Evolutionary conservation across 1,140 invertebrate genomes (phyloP), one percentile per base, ranked within the genome.

Genomic region (Papilio aristodemus): DNA sequence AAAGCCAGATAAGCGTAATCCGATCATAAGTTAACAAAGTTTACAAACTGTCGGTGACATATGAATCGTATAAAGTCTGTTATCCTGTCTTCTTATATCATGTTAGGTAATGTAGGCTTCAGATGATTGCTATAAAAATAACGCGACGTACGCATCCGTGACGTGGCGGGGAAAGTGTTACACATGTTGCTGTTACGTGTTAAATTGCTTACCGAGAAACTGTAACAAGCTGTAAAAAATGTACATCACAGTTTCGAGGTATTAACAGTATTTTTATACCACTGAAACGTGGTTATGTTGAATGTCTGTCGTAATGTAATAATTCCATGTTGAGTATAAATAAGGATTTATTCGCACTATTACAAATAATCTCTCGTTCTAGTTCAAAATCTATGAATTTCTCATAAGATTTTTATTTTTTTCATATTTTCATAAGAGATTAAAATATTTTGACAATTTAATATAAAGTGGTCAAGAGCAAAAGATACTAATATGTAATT

Each of bases 141-240:
- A 38, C 32, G 32, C 9, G 27, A 8, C 62, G 19, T 43, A 64
- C 62, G 62, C 62, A 64, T 39, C 36, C 32, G 59, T 62, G 59
- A 64, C 38, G 17, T 19, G 14, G 19, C 37, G 60, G 38, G 10
- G 62, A 64, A 64, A 64, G 62, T 64, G 38, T 64, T 43, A 64
- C 62, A 64, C 6, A 11, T 62, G 57, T 59, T n/a, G n/a, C n/a
- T 25, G 38, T 64, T 43, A 64, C 38, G 62, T 43, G 22, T 64
- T 22, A 43, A 64, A 64, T 64, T 14, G 19, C 62, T 41, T 64
- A 17, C 22, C 13, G 62, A 64, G 62, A 64, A 64, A 19, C 37
- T 22, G 38, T 39, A 32, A 64, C 62, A 63, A 41, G 46, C 19
- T 19, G 19, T 54, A 54, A 54, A 54, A 46, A 54, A 22, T 54